phyloP scores from a whole-genome alignment of 1,140 invertebrate species.

The Drosophila arawakana region DNA sequence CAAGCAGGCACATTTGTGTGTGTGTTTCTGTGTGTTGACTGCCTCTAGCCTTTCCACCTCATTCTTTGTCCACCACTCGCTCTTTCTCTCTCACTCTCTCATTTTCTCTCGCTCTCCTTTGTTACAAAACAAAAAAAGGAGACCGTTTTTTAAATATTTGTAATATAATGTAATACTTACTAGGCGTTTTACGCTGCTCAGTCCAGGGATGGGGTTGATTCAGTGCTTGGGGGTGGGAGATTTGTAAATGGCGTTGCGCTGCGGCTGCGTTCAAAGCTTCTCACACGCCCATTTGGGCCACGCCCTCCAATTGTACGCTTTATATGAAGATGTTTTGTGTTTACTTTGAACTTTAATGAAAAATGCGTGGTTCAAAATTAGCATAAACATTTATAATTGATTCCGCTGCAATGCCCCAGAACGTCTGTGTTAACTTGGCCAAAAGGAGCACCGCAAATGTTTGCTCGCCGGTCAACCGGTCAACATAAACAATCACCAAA shows the following conservation, averaged over 20 bases:
- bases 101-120: neutral
- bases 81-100: neutral
- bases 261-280: constrained; percentile 33
- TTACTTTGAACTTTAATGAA: constrained; percentile 68
- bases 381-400: constrained; percentile 74
- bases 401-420: constrained; percentile 54
- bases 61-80: neutral
- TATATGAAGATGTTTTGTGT: constrained; percentile 31
- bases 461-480: neutral
- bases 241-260: too few species aligned
- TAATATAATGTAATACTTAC: constrained; percentile 73
- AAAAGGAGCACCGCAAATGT: neutral
- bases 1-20: neutral
- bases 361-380: constrained; percentile 65
- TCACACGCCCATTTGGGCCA: constrained; percentile 44
- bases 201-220: neutral
- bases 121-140: constrained; percentile 50
- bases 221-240: neutral
- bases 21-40: constrained; percentile 6
- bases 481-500: too few species aligned
- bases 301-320: constrained; percentile 36
- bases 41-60: neutral
- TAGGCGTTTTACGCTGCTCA: constrained; percentile 31
- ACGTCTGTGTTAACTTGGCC: neutral
- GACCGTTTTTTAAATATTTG: constrained; percentile 70